A percentile compares a stretch with the other conserved stretches of the same genome.
phyloP scores from a whole-genome alignment of 92 coral and sea anemone species.

The Zoanthus sansibaricus region DNA sequence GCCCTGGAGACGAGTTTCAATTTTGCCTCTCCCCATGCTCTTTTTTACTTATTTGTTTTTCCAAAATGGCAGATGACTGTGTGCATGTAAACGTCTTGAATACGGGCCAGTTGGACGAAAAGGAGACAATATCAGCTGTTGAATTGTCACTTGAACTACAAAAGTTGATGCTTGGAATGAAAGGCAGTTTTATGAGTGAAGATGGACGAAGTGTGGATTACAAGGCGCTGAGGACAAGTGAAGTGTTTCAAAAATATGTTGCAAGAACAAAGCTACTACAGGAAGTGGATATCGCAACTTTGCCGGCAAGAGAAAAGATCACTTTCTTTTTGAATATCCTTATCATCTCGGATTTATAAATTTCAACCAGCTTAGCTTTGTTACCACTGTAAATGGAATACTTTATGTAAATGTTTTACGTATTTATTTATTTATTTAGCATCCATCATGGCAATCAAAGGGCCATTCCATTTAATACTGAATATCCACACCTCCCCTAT shows the following conservation, averaged over 20 bases:
- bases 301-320: conserved; percentile 68
- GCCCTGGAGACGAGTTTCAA: no score
- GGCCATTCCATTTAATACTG: no score
- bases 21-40: no score
- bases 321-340: conserved; percentile 94
- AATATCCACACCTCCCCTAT: no score
- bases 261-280: conserved; percentile 61
- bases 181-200: conserved; percentile 81
- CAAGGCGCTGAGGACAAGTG: conserved; percentile 70
- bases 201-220: conserved; percentile 87
- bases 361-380: background rate
- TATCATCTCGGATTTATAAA: background rate
- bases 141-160: conserved; percentile 79
- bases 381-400: no score
- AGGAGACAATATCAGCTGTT: conserved; percentile 51
- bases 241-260: conserved; percentile 70
- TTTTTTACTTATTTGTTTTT: background rate
- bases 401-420: no score
- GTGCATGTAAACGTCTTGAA: conserved; percentile 34
- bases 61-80: conserved; percentile 13
- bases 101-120: conserved; percentile 12
- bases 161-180: conserved; percentile 78
- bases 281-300: conserved; percentile 51
- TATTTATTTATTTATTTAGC: no score
- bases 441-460: no score